Evolutionary conservation across 2,797 vertebrate genomes (phyloP).

Genomic region (Cheirogaleus major): DNA sequence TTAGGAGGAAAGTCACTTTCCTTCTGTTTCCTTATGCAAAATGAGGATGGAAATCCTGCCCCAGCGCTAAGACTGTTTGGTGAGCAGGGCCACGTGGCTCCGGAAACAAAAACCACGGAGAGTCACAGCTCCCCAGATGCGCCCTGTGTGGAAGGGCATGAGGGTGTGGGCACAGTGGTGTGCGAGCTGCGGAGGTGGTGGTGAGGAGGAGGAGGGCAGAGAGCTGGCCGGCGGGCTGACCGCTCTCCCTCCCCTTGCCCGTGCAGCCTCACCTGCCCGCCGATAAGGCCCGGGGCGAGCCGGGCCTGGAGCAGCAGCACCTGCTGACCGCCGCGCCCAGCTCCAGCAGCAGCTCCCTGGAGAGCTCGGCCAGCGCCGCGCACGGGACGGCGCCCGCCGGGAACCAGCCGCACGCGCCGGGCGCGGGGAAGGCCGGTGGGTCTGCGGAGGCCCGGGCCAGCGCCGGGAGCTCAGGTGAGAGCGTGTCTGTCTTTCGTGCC

Average conservation of each 20-base stretch:
- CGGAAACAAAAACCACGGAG: not conserved
- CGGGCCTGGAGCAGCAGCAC: slow-evolving; percentile 60
- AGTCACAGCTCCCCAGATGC: not conserved
- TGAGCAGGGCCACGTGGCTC: not conserved
- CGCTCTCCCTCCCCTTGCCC: not conserved
- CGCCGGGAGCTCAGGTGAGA: slow-evolving; percentile 74
- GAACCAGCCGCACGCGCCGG: not conserved
- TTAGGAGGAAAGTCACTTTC: not conserved
- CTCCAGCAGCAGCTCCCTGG: slow-evolving; percentile 80
- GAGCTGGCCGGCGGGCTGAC: not conserved
- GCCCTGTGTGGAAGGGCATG: rapidly evolving
- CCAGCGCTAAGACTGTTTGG: not conserved
- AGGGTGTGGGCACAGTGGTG: not conserved
- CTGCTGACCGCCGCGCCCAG: slow-evolving; percentile 74
- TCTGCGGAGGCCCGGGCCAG: slow-evolving; percentile 30
- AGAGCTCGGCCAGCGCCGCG: slow-evolving; percentile 38
- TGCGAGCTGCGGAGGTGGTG: not conserved
- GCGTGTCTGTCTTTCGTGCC: not conserved
- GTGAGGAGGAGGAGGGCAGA: not conserved
- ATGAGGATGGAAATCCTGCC: not conserved
- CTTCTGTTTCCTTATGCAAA: not conserved
- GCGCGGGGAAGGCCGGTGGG: not conserved
- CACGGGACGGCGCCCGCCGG: not conserved
- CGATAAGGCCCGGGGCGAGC: slow-evolving; percentile 23
- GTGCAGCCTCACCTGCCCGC: slow-evolving; percentile 67